phyloP scores from a whole-genome alignment of 2,113 vertebrate genomes.

The Telmatochromis bifrenatus region DNA sequence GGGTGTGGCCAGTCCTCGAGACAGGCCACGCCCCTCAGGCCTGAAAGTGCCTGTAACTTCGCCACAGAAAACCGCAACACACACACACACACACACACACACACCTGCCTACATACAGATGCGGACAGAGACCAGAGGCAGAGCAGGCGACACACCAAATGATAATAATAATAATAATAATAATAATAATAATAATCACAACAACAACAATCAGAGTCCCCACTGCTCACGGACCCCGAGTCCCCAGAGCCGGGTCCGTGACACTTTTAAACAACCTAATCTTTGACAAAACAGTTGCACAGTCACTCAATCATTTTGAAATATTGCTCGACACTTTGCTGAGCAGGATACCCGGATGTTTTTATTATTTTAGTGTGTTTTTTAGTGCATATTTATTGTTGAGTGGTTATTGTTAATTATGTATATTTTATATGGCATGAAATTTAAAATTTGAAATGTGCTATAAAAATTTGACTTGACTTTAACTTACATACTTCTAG shows the following conservation, averaged over 20 bases:
- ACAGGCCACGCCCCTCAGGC: not conserved
- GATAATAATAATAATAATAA: fast-evolving
- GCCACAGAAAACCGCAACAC: not conserved
- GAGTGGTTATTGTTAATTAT: not conserved
- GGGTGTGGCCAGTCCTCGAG: not conserved
- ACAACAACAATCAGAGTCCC: not conserved
- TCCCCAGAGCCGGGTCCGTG: not conserved
- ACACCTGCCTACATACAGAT: not conserved
- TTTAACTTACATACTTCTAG: not conserved
- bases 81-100: not conserved
- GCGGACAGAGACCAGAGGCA: fast-evolving
- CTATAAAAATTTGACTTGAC: not conserved
- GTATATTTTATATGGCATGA: not conserved
- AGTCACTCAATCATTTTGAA: not conserved
- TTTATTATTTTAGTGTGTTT: not conserved
- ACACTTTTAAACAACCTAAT: not conserved
- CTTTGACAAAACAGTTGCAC: not conserved
- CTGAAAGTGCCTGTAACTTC: not conserved
- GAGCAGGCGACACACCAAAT: not conserved
- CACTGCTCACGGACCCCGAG: not conserved
- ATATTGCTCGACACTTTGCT: not conserved
- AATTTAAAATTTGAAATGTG: not conserved
- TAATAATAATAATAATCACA: not conserved
- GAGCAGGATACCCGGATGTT: not conserved
- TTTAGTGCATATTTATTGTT: not conserved